phyloP scores from a whole-genome alignment of 2,888 invertebrate species.

The Tenthredo distinguenda region DNA sequence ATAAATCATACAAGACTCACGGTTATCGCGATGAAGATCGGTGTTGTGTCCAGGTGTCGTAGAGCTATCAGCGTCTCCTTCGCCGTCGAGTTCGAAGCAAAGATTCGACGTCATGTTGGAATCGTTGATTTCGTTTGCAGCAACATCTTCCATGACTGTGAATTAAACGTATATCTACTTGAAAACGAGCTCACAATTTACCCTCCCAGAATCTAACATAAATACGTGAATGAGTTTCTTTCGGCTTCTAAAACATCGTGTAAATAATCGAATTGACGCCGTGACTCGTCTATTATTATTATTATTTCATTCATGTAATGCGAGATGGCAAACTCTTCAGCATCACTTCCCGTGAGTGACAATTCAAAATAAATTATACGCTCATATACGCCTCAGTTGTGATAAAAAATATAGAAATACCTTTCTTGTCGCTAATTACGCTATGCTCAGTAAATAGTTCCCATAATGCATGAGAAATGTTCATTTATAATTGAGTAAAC shows the following conservation, averaged over 20 bases:
- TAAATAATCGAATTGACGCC: background rate
- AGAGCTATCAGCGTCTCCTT: slow-evolving; percentile 74
- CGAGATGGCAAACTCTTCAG: background rate
- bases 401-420: background rate
- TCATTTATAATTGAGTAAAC: background rate
- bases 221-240: background rate
- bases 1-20: slow-evolving; percentile 66
- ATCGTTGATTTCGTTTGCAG: slow-evolving; percentile 66
- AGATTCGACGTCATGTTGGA: slow-evolving; percentile 62
- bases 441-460: background rate
- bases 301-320: background rate
- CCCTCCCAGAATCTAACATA: background rate
- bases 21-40: slow-evolving; percentile 68
- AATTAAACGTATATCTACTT: background rate
- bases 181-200: background rate
- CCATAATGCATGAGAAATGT: background rate
- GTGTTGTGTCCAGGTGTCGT: slow-evolving; percentile 68
- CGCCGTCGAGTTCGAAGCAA: slow-evolving; percentile 70
- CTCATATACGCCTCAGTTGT: background rate
- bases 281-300: background rate
- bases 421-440: background rate
- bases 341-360: background rate
- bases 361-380: background rate
- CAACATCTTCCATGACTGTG: slow-evolving; percentile 69
- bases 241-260: background rate